Evolutionary conservation across 2,113 vertebrate genomes (phyloP).

Genomic region (Plectropomus leopardus): DNA sequence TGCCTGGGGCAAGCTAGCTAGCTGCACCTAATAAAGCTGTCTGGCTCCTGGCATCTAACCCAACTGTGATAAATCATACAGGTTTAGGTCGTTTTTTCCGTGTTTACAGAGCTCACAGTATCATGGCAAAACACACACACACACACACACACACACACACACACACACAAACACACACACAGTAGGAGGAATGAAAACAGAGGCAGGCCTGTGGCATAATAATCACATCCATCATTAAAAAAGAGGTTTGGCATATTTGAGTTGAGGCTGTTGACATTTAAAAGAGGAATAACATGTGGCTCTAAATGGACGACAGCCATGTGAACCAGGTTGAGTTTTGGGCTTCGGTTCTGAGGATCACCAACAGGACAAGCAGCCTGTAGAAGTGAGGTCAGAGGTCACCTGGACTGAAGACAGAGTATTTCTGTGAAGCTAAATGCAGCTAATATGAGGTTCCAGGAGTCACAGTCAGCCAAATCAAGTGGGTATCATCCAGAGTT

Average conservation of each 20-base stretch:
- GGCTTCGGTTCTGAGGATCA: background rate
- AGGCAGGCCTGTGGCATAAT: constrained; percentile 37
- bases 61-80: constrained; percentile 58
- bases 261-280: constrained; percentile 35
- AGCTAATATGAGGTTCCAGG: background rate
- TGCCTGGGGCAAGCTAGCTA: constrained; percentile 35
- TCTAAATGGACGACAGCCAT: constrained; percentile 36
- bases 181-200: constrained; percentile 33
- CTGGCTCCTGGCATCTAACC: constrained; percentile 42
- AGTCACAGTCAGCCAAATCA: background rate
- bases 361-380: background rate
- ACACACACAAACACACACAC: background rate
- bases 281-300: constrained; percentile 42
- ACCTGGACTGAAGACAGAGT: background rate
- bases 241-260: constrained; percentile 18
- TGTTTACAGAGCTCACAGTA: constrained; percentile 53
- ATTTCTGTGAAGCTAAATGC: background rate
- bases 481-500: background rate
- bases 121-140: constrained; percentile 8
- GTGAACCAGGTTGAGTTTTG: constrained; percentile 14
- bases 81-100: constrained; percentile 44
- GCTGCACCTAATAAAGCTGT: constrained; percentile 65
- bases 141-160: background rate
- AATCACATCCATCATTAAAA: constrained; percentile 60
- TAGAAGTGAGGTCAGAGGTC: constrained; percentile 12